Evolutionary conservation across 2,113 vertebrate genomes (phyloP).

Genomic region (Chionodraco myersi): DNA sequence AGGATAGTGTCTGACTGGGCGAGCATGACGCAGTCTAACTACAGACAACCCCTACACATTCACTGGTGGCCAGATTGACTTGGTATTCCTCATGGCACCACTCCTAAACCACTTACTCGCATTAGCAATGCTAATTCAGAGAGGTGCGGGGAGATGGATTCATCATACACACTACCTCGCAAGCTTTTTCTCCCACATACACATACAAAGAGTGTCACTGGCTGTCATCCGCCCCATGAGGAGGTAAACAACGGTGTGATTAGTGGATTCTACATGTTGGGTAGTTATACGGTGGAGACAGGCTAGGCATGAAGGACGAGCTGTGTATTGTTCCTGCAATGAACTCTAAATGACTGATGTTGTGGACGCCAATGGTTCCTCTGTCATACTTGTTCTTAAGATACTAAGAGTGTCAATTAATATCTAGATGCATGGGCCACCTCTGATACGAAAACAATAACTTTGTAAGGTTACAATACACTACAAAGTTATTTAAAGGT

Average conservation of each 20-base stretch:
- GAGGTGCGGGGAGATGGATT: constrained; percentile 40
- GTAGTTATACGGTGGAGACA: background rate
- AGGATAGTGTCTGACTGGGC: constrained; percentile 26
- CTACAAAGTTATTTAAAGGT: background rate
- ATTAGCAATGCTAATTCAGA: constrained; percentile 70
- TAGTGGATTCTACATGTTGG: background rate
- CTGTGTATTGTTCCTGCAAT: background rate
- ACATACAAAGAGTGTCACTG: background rate
- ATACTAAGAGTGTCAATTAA: background rate
- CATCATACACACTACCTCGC: constrained; percentile 34
- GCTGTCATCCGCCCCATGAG: background rate
- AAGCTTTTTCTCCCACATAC: background rate
- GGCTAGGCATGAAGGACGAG: background rate
- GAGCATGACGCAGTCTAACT: constrained; percentile 29
- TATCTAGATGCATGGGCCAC: background rate
- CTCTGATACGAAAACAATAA: background rate
- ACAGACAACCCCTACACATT: constrained; percentile 53
- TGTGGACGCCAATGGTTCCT: background rate
- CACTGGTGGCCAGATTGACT: constrained; percentile 57
- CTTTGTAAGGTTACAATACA: background rate
- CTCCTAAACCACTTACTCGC: constrained; percentile 59
- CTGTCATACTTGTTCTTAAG: background rate
- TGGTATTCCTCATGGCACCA: constrained; percentile 66
- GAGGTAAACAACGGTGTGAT: constrained; percentile 28
- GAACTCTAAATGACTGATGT: background rate